A percentile compares a stretch with the other conserved stretches of the same genome.
Evolutionary conservation across 2,888 invertebrate genomes (phyloP).

Genomic region (Villa cingulata): DNA sequence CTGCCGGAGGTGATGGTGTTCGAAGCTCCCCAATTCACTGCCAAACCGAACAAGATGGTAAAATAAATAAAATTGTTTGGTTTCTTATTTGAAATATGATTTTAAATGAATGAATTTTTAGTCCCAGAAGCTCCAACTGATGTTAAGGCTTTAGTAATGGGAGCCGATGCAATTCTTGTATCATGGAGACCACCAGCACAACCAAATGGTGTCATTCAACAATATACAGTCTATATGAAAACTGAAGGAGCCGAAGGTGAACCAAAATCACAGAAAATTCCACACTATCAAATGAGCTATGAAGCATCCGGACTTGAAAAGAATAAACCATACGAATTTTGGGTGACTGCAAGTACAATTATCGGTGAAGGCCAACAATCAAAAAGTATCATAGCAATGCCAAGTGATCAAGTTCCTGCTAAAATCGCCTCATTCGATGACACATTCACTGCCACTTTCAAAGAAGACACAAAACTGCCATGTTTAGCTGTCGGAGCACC

Average conservation of each 20-base stretch:
- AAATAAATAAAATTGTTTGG: neutral
- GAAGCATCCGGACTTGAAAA: constrained; percentile 72
- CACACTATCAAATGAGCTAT: constrained; percentile 73
- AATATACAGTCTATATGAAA: constrained; percentile 83
- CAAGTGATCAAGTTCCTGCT: constrained; percentile 68
- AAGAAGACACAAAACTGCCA: constrained; percentile 81
- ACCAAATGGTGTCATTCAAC: constrained; percentile 84
- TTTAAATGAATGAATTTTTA: constrained; percentile 26
- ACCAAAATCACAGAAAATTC: constrained; percentile 61
- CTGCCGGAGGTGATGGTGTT: constrained; percentile 90
- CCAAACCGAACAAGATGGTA: constrained; percentile 91
- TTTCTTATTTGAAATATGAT: neutral
- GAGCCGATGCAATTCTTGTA: constrained; percentile 77
- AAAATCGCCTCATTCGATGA: constrained; percentile 92
- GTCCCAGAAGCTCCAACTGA: constrained; percentile 88
- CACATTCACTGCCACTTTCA: constrained; percentile 81
- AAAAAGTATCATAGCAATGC: constrained; percentile 71
- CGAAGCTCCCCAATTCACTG: constrained; percentile 64
- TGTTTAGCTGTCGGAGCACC: constrained; percentile 88
- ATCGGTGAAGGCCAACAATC: constrained; percentile 90
- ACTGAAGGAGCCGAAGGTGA: constrained; percentile 52
- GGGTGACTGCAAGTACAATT: constrained; percentile 87
- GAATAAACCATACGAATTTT: constrained; percentile 78
- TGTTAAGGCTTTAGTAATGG: constrained; percentile 86
- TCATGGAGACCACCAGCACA: constrained; percentile 89